Evolutionary conservation across 2,888 invertebrate genomes (phyloP).

Genomic region (Lepidonotus clava): DNA sequence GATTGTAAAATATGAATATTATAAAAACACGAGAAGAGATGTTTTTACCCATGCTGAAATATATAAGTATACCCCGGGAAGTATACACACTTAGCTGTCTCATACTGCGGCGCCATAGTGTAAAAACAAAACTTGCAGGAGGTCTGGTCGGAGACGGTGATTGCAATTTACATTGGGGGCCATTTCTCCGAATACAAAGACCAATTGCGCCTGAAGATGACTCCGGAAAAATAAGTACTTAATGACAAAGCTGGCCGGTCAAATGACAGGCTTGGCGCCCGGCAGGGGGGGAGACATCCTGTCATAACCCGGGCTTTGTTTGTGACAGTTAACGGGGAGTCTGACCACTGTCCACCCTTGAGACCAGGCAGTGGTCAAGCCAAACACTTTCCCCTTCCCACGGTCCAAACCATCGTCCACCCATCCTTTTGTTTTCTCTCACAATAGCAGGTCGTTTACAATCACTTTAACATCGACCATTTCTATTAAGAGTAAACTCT

Average conservation of each 20-base stretch:
- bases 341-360: background rate
- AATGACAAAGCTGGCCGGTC: background rate
- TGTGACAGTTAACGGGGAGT: background rate
- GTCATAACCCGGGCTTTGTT: background rate
- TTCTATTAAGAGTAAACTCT: background rate
- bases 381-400: background rate
- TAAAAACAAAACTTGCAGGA: too few relatives aligned
- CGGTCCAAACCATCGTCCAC: background rate
- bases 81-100: too few relatives aligned
- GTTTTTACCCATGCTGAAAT: too few relatives aligned
- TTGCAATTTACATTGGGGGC: background rate
- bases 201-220: background rate
- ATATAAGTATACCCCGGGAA: too few relatives aligned
- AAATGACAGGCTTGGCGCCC: background rate
- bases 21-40: too few relatives aligned
- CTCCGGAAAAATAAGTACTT: background rate
- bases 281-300: background rate
- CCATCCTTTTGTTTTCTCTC: background rate
- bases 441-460: background rate
- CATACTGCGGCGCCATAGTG: too few relatives aligned
- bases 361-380: conserved; percentile 4
- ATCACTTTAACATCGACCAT: background rate
- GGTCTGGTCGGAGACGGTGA: too few relatives aligned
- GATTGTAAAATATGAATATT: too few relatives aligned
- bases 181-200: background rate